A percentile compares a stretch with the other conserved stretches of the same genome.
Evolutionary conservation across 2,888 invertebrate genomes (phyloP).

Genomic region (Candidula unifasciata): DNA sequence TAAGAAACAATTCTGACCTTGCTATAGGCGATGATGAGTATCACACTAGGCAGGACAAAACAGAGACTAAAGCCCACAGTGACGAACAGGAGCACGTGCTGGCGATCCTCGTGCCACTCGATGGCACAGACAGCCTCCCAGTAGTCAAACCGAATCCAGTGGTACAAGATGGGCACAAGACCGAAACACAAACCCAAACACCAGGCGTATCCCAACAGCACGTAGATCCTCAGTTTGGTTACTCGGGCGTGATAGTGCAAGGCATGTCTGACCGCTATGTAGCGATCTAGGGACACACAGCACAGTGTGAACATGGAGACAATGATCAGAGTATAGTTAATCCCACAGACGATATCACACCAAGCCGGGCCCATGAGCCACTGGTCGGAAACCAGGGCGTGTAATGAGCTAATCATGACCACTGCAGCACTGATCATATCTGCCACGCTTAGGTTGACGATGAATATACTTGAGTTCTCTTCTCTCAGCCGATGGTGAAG

Average conservation of each 20-base stretch:
- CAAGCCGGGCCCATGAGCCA: conserved; percentile 57
- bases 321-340: conserved; percentile 76
- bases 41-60: conserved; percentile 70
- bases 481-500: conserved; percentile 58
- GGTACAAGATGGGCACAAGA: conserved; percentile 62
- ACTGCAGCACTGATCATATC: conserved; percentile 66
- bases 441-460: conserved; percentile 72
- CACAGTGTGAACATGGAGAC: conserved; percentile 76
- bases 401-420: conserved; percentile 69
- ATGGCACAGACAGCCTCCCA: conserved; percentile 77
- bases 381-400: conserved; percentile 61
- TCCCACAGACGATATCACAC: conserved; percentile 63
- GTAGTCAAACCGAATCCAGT: conserved; percentile 76
- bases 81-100: conserved; percentile 68
- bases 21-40: conserved; percentile 67
- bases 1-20: conserved; percentile 57
- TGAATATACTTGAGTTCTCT: conserved; percentile 70
- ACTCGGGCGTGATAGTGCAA: conserved; percentile 65
- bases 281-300: conserved; percentile 75
- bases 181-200: conserved; percentile 72
- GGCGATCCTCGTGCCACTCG: conserved; percentile 68
- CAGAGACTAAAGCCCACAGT: conserved; percentile 70
- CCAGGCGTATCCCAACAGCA: conserved; percentile 70
- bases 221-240: conserved; percentile 56
- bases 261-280: conserved; percentile 71